Evolutionary conservation across 2,113 vertebrate species (phyloP).

Genomic region (Echinops telfairi): DNA sequence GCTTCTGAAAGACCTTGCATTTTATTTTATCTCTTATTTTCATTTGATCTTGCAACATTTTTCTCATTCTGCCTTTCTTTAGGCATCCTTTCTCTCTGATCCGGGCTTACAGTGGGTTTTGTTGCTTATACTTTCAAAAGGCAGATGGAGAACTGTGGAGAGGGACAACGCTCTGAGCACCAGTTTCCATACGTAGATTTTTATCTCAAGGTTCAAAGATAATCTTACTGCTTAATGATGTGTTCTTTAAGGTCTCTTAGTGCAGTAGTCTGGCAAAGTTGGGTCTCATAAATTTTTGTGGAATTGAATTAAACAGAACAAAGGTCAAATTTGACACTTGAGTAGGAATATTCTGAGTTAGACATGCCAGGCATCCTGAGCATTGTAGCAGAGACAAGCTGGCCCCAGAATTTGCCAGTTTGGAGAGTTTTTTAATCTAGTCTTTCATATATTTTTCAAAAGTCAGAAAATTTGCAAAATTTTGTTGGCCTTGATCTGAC

Average conservation of each 20-base stretch:
- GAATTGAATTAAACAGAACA: constrained; percentile 49
- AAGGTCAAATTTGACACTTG: constrained; percentile 64
- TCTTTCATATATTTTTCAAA: constrained; percentile 52
- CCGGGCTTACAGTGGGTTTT: background rate
- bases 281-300: constrained; percentile 26
- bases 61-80: background rate
- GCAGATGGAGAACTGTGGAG: background rate
- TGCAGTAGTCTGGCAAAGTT: constrained; percentile 12
- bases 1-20: background rate
- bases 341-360: constrained; percentile 37
- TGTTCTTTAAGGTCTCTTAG: background rate
- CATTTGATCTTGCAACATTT: background rate
- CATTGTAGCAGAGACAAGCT: background rate
- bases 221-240: background rate
- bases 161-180: background rate
- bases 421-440: constrained; percentile 47
- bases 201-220: constrained; percentile 29
- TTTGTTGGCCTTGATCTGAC: background rate
- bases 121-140: background rate
- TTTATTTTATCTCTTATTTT: background rate
- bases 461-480: constrained; percentile 11
- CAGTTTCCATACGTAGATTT: background rate
- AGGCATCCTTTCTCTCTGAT: background rate
- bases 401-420: background rate
- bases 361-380: constrained; percentile 5